phyloP scores from a whole-genome alignment of 2,113 vertebrate genomes.

The Callospermophilus lateralis region DNA sequence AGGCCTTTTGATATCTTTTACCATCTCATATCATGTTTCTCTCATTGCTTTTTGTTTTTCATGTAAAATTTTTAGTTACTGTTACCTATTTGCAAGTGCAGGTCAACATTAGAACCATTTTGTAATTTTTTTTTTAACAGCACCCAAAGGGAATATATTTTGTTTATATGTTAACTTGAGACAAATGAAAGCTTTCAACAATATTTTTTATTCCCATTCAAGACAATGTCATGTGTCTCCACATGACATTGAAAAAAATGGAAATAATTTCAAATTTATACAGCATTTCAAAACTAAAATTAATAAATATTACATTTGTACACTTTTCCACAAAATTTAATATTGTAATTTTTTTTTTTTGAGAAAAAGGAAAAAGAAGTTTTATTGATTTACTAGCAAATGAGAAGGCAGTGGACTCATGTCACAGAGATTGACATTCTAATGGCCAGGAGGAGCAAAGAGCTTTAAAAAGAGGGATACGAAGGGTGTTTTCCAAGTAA shows the following conservation, averaged over 20 bases:
- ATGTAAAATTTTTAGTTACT: not conserved
- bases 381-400: too few relatives aligned
- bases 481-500: too few relatives aligned
- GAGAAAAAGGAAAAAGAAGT: too few relatives aligned
- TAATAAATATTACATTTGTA: too few relatives aligned
- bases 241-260: not conserved
- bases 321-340: not conserved
- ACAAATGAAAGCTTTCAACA: not conserved
- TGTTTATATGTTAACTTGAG: not conserved
- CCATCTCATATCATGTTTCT: not conserved
- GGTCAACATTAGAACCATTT: not conserved
- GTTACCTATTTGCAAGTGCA: not conserved
- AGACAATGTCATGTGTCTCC: not conserved
- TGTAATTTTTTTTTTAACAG: not conserved
- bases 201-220: not conserved
- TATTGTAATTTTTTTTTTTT: too few relatives aligned
- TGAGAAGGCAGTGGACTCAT: too few relatives aligned
- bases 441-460: too few relatives aligned
- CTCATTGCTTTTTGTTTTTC: not conserved
- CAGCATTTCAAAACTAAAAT: not conserved
- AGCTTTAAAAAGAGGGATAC: too few relatives aligned
- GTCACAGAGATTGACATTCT: too few relatives aligned
- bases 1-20: not conserved
- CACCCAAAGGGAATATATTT: not conserved
- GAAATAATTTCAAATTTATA: not conserved